Conservation (phyloP, 2,113 vertebrate genomes). For the Indicator maculatus region DNA sequence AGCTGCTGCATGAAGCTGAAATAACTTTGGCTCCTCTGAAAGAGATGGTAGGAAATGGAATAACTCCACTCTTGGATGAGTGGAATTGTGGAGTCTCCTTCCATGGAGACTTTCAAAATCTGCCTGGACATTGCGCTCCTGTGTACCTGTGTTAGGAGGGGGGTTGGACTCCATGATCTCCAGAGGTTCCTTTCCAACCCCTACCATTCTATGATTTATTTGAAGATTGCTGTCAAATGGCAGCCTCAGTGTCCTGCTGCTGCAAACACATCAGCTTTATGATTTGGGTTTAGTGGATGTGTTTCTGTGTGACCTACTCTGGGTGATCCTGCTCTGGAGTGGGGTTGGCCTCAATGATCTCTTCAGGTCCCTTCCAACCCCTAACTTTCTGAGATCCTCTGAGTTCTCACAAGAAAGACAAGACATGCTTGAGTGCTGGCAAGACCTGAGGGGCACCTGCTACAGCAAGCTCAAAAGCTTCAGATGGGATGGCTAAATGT, state of each 20-base stretch:
- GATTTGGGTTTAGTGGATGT: not conserved
- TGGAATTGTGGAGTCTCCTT: too few relatives aligned
- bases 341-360: too few relatives aligned
- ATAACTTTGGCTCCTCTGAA: not conserved
- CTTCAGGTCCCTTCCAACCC: too few relatives aligned
- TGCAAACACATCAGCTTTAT: not conserved
- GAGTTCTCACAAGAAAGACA: not conserved
- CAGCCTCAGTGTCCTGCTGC: not conserved
- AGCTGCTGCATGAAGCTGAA: not conserved
- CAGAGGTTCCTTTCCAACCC: too few relatives aligned
- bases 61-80: not conserved
- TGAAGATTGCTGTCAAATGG: not conserved
- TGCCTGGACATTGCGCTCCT: too few relatives aligned
- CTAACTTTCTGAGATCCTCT: too few relatives aligned
- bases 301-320: too few relatives aligned
- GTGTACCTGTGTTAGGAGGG: too few relatives aligned
- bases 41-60: not conserved
- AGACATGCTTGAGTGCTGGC: not conserved
- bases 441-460: not conserved
- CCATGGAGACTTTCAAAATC: too few relatives aligned
- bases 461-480: not conserved
- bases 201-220: too few relatives aligned
- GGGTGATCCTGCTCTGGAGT: too few relatives aligned
- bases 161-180: too few relatives aligned
- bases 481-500: not conserved